A percentile compares a stretch with the other conserved stretches of the same genome.
These are phyloP conservation scores for Dallia pectoralis DNA, from an alignment of 2,797 vertebrate genomes.

Conservation along the genomic window DNA sequence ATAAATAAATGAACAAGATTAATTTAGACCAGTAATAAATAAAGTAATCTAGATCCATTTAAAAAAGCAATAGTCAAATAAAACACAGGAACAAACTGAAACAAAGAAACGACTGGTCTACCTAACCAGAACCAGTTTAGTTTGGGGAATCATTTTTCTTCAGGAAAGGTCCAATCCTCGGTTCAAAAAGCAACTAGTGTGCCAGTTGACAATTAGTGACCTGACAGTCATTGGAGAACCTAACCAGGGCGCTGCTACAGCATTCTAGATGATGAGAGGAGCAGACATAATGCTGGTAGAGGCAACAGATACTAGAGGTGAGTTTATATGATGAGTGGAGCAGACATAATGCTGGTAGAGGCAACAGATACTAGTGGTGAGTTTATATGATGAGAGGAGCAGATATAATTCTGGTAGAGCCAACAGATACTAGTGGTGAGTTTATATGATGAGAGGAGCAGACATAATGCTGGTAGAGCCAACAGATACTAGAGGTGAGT, in stretches of 20 bases:
- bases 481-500: slow-evolving; percentile 11
- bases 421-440: slow-evolving; percentile 6
- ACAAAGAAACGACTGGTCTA: neutral
- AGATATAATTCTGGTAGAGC: slow-evolving; percentile 8
- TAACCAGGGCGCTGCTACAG: slow-evolving; percentile 12
- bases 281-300: slow-evolving; percentile 11
- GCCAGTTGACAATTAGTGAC: slow-evolving; percentile 6
- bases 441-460: slow-evolving; percentile 17
- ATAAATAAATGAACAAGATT: slow-evolving; percentile 33
- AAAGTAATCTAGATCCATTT: slow-evolving; percentile 11
- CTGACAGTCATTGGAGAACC: slow-evolving; percentile 9
- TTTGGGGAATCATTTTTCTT: neutral
- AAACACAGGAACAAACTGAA: neutral
- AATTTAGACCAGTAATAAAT: slow-evolving; percentile 38
- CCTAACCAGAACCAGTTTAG: neutral
- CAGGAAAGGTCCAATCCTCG: slow-evolving; percentile 3
- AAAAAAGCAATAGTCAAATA: slow-evolving; percentile 12
- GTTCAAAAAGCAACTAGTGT: slow-evolving; percentile 15
- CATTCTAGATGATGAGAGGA: slow-evolving; percentile 17
- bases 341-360: slow-evolving; percentile 12
- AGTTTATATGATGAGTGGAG: slow-evolving; percentile 16
- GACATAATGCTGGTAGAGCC: slow-evolving; percentile 8
- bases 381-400: slow-evolving; percentile 17
- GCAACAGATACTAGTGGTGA: slow-evolving; percentile 6
- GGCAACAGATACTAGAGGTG: slow-evolving; percentile 8